phyloP scores from a whole-genome alignment of 1,140 invertebrate genomes.

The Bombus sibiricus region DNA sequence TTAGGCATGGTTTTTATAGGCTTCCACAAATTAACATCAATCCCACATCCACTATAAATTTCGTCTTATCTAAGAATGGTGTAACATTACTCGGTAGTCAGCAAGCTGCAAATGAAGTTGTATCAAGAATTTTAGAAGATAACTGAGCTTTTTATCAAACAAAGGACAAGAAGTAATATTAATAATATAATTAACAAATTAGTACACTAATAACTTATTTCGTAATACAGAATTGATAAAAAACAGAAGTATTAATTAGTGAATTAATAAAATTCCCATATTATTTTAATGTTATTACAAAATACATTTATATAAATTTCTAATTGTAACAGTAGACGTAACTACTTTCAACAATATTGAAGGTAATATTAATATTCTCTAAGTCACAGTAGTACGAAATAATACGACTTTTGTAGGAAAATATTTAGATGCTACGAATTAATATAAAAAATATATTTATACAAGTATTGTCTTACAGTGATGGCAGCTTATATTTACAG shows the following conservation, averaged over 20 bases:
- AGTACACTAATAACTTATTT: background rate
- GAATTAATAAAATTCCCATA: constrained; percentile 28
- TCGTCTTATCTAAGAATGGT: constrained; percentile 33
- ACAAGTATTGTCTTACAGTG: constrained; percentile 22
- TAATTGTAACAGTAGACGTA: constrained; percentile 5
- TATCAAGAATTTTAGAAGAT: constrained; percentile 21
- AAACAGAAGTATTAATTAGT: background rate
- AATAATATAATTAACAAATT: background rate
- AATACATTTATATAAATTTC: constrained; percentile 25
- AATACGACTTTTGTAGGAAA: constrained; percentile 24
- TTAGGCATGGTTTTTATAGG: constrained; percentile 30
- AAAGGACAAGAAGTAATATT: background rate
- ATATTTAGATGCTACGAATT: constrained; percentile 23
- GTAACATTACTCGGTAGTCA: constrained; percentile 35
- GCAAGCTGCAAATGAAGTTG: constrained; percentile 40
- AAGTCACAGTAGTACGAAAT: constrained; percentile 10
- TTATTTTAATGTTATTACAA: constrained; percentile 12
- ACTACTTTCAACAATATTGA: background rate
- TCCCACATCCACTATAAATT: constrained; percentile 18
- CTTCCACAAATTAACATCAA: background rate
- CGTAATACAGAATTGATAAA: background rate
- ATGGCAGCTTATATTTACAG: constrained; percentile 21
- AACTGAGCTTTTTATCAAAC: background rate
- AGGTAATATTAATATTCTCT: background rate
- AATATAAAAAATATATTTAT: constrained; percentile 40